Evolutionary conservation across 2,888 invertebrate genomes (phyloP), one percentile per base, ranked within the genome.

Genomic region (Isoperla grammatica): DNA sequence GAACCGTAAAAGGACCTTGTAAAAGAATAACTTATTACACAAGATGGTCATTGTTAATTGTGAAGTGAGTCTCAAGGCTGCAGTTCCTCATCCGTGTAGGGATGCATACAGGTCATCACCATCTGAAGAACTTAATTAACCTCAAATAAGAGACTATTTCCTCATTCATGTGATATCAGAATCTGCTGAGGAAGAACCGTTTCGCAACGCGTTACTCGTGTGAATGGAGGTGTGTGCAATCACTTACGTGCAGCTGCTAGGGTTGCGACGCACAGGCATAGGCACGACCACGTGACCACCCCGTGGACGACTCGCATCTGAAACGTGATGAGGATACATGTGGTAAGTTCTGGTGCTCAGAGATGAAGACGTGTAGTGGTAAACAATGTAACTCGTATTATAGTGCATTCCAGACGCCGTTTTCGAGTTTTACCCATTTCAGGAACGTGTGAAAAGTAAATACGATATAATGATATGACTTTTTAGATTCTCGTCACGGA

Each of bases 71-170:
- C 45, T 45, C 53, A 53, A 53, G 53, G 53, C 22, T 53, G 45
- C 45, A 45, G 11, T 45, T 45, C 45, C 45, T 45, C 19, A 29
- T 29, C 11, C 49, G 45, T 50, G 13, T 50, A 13, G 12, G 11
- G 15, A 45, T 45, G 15, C 17, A 45, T 22, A 17, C 46, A 20
- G 12, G n/a, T 46, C n/a, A 19, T 46, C 19, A 45, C 20, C 22
- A 20, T 22, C n/a, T 43, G 15, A 19, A 22, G 17, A n/a, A 22
- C 17, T 20, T 53, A 53, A 53, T 53, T 53, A 53, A 53, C 53
- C 53, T 53, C 37, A 53, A 39, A 53, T 37, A 39, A 53, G 17
- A 20, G 37, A 6, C n/a, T 39, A 53, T 53, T 53, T 53, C 53
- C 39, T 35, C 39, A 39, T 39, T 53, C 29, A 6, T 8, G 29